Conservation (phyloP, 2,888 invertebrate genomes). For the Rhyacophila evoluta region DNA sequence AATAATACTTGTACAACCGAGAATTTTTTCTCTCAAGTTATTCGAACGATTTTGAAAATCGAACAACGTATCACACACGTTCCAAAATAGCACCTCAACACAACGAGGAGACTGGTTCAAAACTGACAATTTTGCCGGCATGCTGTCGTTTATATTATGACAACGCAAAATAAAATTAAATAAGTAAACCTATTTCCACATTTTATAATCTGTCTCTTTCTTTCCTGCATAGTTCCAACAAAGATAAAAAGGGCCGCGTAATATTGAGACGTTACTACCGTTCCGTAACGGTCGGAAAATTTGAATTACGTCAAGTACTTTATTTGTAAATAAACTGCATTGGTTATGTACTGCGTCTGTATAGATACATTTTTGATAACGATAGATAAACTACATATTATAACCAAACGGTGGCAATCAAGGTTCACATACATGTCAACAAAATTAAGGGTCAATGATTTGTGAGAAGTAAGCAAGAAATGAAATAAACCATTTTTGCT, state of each 20-base stretch:
- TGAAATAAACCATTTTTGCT: too few relatives aligned
- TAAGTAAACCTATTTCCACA: background rate
- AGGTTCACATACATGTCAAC: too few relatives aligned
- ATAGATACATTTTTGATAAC: too few relatives aligned
- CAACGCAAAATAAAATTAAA: background rate
- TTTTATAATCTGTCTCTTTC: background rate
- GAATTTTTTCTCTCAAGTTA: background rate
- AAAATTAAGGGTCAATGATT: too few relatives aligned
- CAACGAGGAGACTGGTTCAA: background rate
- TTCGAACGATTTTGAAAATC: background rate
- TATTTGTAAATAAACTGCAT: too few relatives aligned
- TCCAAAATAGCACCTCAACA: background rate
- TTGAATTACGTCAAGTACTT: slow-evolving; percentile 5
- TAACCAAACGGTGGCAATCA: too few relatives aligned
- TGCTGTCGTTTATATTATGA: background rate
- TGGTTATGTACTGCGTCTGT: too few relatives aligned
- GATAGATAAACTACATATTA: too few relatives aligned
- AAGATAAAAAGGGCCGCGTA: background rate
- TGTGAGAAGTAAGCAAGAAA: too few relatives aligned
- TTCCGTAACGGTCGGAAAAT: background rate
- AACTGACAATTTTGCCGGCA: background rate
- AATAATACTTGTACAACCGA: background rate
- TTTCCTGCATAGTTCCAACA: background rate
- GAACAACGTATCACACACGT: background rate
- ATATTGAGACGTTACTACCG: background rate